Percentiles rank a stretch among this genome's conserved stretches.
Conservation (phyloP, 2,797 vertebrate genomes). For the Ptychobarbus kaznakovi region DNA sequence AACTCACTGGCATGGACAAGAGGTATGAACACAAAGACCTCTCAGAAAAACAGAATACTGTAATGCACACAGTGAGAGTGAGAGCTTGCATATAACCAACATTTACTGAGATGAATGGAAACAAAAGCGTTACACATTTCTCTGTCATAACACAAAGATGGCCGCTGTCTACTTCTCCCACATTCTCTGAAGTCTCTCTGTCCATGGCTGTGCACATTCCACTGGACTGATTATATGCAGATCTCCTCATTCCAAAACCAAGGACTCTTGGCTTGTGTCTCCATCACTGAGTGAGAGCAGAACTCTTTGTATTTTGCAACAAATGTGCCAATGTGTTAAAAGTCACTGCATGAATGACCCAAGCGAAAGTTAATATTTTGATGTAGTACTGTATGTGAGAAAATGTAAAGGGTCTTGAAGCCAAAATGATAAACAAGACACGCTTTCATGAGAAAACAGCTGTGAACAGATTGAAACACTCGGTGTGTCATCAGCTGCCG, state of each 20-base stretch:
- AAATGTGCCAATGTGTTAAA: slow-evolving; percentile 3
- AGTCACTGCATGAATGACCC: background rate
- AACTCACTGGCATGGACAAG: background rate
- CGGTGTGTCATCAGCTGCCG: background rate
- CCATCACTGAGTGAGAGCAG: background rate
- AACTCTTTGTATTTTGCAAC: background rate
- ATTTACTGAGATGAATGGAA: slow-evolving; percentile 3
- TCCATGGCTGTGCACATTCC: slow-evolving; percentile 48
- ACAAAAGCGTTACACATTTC: slow-evolving; percentile 23
- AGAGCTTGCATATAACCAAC: background rate
- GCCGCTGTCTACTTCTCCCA: slow-evolving; percentile 41
- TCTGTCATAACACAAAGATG: slow-evolving; percentile 13
- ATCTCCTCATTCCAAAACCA: background rate
- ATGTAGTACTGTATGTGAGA: slow-evolving; percentile 42
- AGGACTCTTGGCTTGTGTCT: slow-evolving; percentile 19
- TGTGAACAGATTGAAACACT: slow-evolving; percentile 42
- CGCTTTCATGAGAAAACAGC: slow-evolving; percentile 56
- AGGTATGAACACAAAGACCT: slow-evolving; percentile 22
- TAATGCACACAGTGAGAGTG: background rate
- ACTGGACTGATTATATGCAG: slow-evolving; percentile 44
- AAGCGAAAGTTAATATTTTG: background rate
- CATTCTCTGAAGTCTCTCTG: slow-evolving; percentile 28
- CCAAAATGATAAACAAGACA: slow-evolving; percentile 39
- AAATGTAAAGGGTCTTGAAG: background rate
- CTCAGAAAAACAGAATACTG: background rate